Percentiles rank a stretch among this genome's conserved stretches.
phyloP scores from a whole-genome alignment of 2,113 vertebrate species.

The Poeciliopsis prolifica region DNA sequence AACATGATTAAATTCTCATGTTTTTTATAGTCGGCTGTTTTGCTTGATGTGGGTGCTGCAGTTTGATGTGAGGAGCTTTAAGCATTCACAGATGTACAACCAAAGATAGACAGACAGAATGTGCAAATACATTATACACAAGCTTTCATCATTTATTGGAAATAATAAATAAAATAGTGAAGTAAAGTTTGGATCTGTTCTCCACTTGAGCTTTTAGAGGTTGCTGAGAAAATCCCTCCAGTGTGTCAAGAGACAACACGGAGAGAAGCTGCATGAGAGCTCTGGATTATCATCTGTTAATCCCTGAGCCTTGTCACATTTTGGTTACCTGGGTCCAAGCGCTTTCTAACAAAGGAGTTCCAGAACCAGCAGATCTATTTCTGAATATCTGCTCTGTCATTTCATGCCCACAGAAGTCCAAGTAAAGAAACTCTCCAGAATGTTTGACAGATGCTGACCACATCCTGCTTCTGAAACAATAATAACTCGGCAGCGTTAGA shows the following conservation, averaged over 20 bases:
- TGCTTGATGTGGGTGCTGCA: too few species aligned
- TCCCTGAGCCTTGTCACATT: slow-evolving; percentile 10
- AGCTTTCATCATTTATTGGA: too few species aligned
- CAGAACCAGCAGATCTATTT: slow-evolving; percentile 9
- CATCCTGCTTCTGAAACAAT: not conserved
- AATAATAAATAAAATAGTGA: too few species aligned
- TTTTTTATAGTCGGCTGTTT: too few species aligned
- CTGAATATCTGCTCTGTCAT: slow-evolving; percentile 27
- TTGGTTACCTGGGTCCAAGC: not conserved
- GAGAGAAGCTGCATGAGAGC: slow-evolving; percentile 11
- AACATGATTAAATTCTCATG: too few species aligned
- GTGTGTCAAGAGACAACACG: not conserved
- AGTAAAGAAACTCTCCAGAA: slow-evolving; percentile 23
- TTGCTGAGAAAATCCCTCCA: too few species aligned
- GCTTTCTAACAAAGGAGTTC: not conserved
- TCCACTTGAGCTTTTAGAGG: too few species aligned
- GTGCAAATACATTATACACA: too few species aligned
- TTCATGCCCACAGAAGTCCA: slow-evolving; percentile 24
- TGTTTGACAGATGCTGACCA: slow-evolving; percentile 13
- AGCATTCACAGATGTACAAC: too few species aligned
- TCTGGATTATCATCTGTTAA: slow-evolving; percentile 40
- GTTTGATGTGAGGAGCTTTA: too few species aligned
- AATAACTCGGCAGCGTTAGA: not conserved
- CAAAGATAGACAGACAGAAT: too few species aligned
- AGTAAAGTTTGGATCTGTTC: too few species aligned